Evolutionary conservation across 2,113 vertebrate genomes (phyloP), one percentile per base, ranked within the genome.

Genomic region (Puma concolor): DNA sequence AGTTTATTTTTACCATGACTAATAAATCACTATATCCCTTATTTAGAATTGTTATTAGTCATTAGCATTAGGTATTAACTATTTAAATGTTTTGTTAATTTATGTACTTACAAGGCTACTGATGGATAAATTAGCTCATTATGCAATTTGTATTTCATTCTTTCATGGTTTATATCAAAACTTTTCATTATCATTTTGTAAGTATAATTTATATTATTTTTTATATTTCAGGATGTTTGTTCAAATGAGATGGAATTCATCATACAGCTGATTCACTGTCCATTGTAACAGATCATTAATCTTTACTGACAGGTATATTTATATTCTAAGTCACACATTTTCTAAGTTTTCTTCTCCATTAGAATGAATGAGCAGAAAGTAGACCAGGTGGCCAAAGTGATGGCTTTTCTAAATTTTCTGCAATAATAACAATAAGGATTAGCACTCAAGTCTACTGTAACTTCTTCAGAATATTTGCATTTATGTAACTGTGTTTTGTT

Each of bases 191-290:
- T 76, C 12, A 97, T 95, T 95, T 96, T 63, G 25, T 76, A 95
- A 33, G 10, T 33, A 91, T 29, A 10, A 52, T 88, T 97, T 33
- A 81, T 66, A 57, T 0, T 38, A 27, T 50, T 95, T 95, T 87
- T n/a, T 54, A 94, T 36, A 84, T 88, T 91, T 98, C 48, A 94
- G 7, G 27, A 36, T 88, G 13, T 94, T 97, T 94, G 7, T 94
- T 95, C 69, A 95, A 31, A 83, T 84, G 8, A 63, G 25, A 95
- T 91, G 86, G 77, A 93, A 95, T 95, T 97, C 67, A 3, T 92
- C 64, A 96, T 84, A 84, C 38, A 63, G 0, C 6, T 94, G 57
- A 4, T 67, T 81, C 66, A 87, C 17, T 85, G 0, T 52, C 63
- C 33, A 88, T 36, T 48, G 79, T 67, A 80, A 23, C 14, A 95